Conservation (phyloP, 2,797 vertebrate species). For the Diceros bicornis region DNA sequence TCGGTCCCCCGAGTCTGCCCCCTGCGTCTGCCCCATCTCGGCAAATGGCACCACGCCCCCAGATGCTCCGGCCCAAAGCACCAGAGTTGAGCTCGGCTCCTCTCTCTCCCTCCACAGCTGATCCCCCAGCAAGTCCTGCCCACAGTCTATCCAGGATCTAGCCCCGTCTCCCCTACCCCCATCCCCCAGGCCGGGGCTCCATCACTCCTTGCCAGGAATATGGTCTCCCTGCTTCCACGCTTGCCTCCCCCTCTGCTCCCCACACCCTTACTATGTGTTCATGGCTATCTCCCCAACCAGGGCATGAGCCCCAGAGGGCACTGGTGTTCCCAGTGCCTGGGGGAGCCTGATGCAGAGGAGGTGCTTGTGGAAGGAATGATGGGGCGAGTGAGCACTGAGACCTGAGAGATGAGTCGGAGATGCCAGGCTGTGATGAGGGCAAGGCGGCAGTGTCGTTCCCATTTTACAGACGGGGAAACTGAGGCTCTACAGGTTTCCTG, state of each 20-base stretch:
- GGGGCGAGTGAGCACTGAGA: background rate
- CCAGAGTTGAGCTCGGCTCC: too few relatives aligned
- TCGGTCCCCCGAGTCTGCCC: background rate
- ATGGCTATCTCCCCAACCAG: background rate
- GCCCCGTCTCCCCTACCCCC: background rate
- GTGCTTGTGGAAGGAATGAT: background rate
- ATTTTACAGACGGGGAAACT: background rate
- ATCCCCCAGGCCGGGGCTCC: fast-evolving
- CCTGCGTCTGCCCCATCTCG: background rate
- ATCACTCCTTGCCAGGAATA: fast-evolving
- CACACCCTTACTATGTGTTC: background rate
- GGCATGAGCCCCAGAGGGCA: background rate
- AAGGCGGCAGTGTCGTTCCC: fast-evolving
- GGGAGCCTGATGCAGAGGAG: background rate
- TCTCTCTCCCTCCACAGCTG: fast-evolving
- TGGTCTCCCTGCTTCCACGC: fast-evolving
- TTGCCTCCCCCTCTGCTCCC: background rate
- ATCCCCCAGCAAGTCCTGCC: background rate
- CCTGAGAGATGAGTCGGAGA: too few relatives aligned
- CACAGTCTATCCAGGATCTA: background rate
- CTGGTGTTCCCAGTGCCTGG: background rate
- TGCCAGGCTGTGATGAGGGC: background rate
- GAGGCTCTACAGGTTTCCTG: background rate
- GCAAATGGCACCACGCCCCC: fast-evolving
- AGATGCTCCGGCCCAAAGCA: background rate